These are phyloP conservation scores for Cordilura impudica DNA, from an alignment of 2,888 invertebrate species.

Conservation along the genomic window DNA sequence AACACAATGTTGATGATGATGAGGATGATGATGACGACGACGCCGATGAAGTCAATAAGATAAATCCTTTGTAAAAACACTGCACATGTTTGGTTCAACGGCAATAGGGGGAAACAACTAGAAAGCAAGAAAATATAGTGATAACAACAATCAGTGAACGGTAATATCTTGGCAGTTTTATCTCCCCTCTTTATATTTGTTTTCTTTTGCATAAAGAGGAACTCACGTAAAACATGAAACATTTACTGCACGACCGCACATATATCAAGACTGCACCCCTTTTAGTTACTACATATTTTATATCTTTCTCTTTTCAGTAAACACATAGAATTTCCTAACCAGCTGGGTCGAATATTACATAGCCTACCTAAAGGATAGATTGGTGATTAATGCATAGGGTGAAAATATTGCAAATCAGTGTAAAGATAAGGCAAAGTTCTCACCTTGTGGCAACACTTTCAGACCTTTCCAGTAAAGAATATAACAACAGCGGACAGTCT, in stretches of 20 bases:
- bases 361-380: not conserved
- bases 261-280: conserved; percentile 57
- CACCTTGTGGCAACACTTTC: too few species aligned
- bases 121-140: conserved; percentile 33
- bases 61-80: conserved; percentile 39
- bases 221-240: conserved; percentile 57
- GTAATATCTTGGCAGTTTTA: conserved; percentile 58
- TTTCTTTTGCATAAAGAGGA: conserved; percentile 10
- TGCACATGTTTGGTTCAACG: not conserved
- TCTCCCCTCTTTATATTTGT: conserved; percentile 45
- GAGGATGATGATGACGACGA: not conserved
- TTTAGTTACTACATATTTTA: conserved; percentile 40
- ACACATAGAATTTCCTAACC: not conserved
- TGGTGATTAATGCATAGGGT: too few species aligned
- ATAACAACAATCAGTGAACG: conserved; percentile 54
- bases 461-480: too few species aligned
- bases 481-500: too few species aligned
- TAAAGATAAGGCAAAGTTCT: too few species aligned
- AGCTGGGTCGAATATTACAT: not conserved
- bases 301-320: conserved; percentile 22
- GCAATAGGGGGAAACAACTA: not conserved
- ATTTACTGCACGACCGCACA: conserved; percentile 60
- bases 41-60: conserved; percentile 54
- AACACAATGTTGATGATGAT: conserved; percentile 8
- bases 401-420: too few species aligned